phyloP scores from a whole-genome alignment of 2,113 vertebrate species.

The Halichoeres trimaculatus region DNA sequence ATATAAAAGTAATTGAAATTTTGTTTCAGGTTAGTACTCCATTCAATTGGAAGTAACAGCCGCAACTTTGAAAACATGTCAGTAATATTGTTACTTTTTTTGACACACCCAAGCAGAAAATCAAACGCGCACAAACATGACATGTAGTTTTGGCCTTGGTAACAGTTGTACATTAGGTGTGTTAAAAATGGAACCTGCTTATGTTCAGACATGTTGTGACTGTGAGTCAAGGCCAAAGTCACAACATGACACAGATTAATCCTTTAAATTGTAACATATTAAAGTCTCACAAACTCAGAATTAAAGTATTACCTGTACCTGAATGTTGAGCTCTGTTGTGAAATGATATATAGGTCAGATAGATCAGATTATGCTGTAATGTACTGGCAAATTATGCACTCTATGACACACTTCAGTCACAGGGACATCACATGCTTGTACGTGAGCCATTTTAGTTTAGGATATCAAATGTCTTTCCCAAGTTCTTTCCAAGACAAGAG shows the following conservation, averaged over 20 bases:
- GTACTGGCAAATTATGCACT: slow-evolving; percentile 20
- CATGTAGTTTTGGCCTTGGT: no score
- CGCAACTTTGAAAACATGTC: not conserved
- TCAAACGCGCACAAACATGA: not conserved
- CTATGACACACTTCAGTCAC: slow-evolving; percentile 32
- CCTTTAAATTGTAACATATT: not conserved
- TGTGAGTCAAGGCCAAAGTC: not conserved
- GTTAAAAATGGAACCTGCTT: slow-evolving; percentile 29
- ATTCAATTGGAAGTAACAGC: not conserved
- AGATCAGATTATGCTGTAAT: slow-evolving; percentile 18
- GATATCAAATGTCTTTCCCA: slow-evolving; percentile 69
- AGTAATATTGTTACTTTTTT: not conserved
- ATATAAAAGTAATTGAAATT: not conserved
- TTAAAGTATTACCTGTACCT: not conserved
- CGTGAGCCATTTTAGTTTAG: slow-evolving; percentile 60
- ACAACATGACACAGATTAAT: no score
- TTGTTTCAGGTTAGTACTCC: not conserved
- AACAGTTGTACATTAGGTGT: slow-evolving; percentile 12
- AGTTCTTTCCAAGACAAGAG: slow-evolving; percentile 31
- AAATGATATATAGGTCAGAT: not conserved
- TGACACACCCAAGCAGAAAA: not conserved
- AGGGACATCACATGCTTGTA: slow-evolving; percentile 55
- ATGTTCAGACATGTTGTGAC: slow-evolving; percentile 13
- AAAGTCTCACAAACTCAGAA: not conserved
- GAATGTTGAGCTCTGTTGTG: not conserved